A percentile compares a stretch with the other conserved stretches of the same genome.
Evolutionary conservation across 2,888 invertebrate species (phyloP).

Genomic region (Clostera curtula): DNA sequence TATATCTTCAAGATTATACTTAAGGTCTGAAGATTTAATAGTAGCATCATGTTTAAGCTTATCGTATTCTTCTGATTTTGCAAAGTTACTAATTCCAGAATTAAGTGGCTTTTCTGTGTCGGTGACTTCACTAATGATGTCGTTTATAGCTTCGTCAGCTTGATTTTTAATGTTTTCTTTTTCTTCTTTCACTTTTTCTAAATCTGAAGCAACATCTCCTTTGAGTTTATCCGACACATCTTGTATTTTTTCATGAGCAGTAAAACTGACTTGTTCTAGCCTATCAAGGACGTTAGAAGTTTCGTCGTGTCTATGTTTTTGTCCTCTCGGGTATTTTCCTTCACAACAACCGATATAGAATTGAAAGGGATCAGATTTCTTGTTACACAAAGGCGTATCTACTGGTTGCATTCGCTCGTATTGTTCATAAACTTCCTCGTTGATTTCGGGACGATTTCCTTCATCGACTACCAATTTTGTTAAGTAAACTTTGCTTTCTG

Average conservation of each 20-base stretch:
- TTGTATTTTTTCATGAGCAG: slow-evolving; percentile 51
- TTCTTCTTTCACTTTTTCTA: slow-evolving; percentile 47
- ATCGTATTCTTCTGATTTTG: slow-evolving; percentile 33
- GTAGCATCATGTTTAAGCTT: slow-evolving; percentile 33
- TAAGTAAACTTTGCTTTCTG: slow-evolving; percentile 45
- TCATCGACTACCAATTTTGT: slow-evolving; percentile 66
- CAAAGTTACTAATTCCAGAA: too few relatives aligned
- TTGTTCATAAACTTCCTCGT: slow-evolving; percentile 53
- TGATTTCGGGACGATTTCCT: slow-evolving; percentile 36
- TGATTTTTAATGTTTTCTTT: slow-evolving; percentile 52
- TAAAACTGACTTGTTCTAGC: slow-evolving; percentile 59
- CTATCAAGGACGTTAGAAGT: slow-evolving; percentile 58
- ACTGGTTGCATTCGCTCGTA: slow-evolving; percentile 66
- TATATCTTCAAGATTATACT: slow-evolving; percentile 35
- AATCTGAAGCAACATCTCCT: slow-evolving; percentile 38
- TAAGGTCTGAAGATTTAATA: slow-evolving; percentile 30
- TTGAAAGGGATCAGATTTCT: slow-evolving; percentile 52
- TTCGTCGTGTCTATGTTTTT: slow-evolving; percentile 61
- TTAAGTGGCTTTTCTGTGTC: too few relatives aligned
- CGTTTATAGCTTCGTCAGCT: slow-evolving; percentile 34
- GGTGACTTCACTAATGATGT: too few relatives aligned
- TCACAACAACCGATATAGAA: slow-evolving; percentile 56
- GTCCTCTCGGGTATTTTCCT: slow-evolving; percentile 43
- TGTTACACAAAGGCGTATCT: slow-evolving; percentile 46
- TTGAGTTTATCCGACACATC: slow-evolving; percentile 41